Conservation (phyloP, 2,888 invertebrate species). For the Sphaerophoria taeniata region DNA sequence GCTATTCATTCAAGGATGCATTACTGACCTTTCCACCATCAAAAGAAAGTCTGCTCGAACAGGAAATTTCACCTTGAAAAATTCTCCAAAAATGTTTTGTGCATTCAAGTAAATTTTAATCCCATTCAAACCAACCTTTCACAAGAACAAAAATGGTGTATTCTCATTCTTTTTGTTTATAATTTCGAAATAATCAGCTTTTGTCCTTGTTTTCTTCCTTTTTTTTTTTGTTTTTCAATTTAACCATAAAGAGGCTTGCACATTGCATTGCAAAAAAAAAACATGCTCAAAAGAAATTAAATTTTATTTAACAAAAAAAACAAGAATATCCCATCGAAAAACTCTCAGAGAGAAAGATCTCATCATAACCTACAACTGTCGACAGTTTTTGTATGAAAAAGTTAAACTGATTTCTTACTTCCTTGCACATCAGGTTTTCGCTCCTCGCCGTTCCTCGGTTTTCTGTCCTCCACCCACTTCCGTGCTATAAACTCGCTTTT, state of each 20-base stretch:
- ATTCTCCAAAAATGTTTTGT: not conserved
- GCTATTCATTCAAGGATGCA: no score
- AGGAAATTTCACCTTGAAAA: not conserved
- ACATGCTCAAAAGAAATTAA: slow-evolving; percentile 12
- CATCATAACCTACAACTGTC: slow-evolving; percentile 40
- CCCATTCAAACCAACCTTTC: not conserved
- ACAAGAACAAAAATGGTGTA: not conserved
- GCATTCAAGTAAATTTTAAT: slow-evolving; percentile 2
- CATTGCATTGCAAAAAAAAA: slow-evolving; percentile 9
- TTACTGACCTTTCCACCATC: not conserved
- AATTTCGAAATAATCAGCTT: not conserved
- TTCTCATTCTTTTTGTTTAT: not conserved
- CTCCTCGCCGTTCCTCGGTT: not conserved
- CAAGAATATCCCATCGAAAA: slow-evolving; percentile 21
- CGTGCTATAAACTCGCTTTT: slow-evolving; percentile 27
- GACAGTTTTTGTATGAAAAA: slow-evolving; percentile 21
- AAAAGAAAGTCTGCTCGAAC: not conserved
- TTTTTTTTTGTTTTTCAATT: slow-evolving; percentile 5
- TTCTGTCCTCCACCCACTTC: not conserved
- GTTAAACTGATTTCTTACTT: slow-evolving; percentile 47
- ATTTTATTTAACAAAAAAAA: not conserved
- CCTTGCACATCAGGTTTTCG: not conserved
- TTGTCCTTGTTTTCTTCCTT: not conserved
- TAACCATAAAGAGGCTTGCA: not conserved
- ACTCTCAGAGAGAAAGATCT: not conserved